These are phyloP conservation scores for Drosophila kikkawai DNA, from an alignment of 1,140 invertebrate genomes.

Conservation along the genomic window DNA sequence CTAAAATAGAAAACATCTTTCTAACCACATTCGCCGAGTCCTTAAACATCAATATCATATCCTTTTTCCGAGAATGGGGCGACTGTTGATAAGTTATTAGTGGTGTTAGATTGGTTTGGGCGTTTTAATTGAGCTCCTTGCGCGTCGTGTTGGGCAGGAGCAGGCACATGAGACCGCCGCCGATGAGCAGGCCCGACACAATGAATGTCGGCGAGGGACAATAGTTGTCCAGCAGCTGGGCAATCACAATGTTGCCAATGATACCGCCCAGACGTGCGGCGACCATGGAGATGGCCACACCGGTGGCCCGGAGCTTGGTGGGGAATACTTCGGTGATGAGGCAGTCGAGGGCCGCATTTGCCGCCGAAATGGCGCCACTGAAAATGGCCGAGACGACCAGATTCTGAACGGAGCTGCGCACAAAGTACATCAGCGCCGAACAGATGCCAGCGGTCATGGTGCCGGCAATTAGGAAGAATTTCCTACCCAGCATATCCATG, in stretches of 20 bases:
- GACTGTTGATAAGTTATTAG: background rate
- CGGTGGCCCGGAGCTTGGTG: slow-evolving; percentile 93
- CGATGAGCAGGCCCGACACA: slow-evolving; percentile 91
- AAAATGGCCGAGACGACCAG: slow-evolving; percentile 93
- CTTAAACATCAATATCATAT: background rate
- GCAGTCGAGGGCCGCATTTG: slow-evolving; percentile 94
- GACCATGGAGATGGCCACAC: slow-evolving; percentile 94
- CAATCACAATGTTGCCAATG: slow-evolving; percentile 94
- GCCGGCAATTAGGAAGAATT: slow-evolving; percentile 95
- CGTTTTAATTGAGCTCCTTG: slow-evolving; percentile 89
- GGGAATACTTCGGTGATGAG: slow-evolving; percentile 95
- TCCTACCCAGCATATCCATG: slow-evolving; percentile 93
- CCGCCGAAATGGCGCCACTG: slow-evolving; percentile 94
- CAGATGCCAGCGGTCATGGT: slow-evolving; percentile 94
- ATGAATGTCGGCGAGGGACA: slow-evolving; percentile 95
- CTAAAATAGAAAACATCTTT: background rate
- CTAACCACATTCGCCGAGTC: too few relatives aligned
- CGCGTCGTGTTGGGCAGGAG: slow-evolving; percentile 94
- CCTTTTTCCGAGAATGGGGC: background rate
- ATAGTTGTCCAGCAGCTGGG: slow-evolving; percentile 91
- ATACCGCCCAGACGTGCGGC: slow-evolving; percentile 93
- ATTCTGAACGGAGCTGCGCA: slow-evolving; percentile 92
- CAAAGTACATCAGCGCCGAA: slow-evolving; percentile 93
- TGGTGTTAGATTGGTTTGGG: background rate
- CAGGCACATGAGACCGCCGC: slow-evolving; percentile 93